Conservation (phyloP, 1,140 invertebrate species). For the Penaeus vannamei region DNA sequence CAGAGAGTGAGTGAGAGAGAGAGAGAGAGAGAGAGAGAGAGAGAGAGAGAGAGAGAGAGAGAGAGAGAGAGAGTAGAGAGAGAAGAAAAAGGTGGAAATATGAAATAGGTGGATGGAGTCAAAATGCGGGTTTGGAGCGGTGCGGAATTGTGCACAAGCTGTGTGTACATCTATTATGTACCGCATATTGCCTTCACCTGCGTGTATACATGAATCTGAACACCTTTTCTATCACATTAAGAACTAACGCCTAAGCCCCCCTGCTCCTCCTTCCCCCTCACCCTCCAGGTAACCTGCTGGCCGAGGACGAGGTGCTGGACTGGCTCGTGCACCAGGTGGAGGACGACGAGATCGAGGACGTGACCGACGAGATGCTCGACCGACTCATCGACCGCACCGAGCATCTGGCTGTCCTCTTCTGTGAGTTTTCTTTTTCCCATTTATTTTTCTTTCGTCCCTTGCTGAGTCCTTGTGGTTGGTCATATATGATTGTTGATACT, state of each 20-base stretch:
- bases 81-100: too few species aligned
- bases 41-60: too few species aligned
- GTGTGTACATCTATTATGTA: too few species aligned
- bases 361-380: conserved; percentile 94
- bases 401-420: conserved; percentile 91
- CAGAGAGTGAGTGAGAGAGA: too few species aligned
- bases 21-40: too few species aligned
- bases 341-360: conserved; percentile 95
- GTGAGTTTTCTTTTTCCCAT: conserved; percentile 76
- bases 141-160: too few species aligned
- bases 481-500: too few species aligned
- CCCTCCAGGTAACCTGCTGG: conserved; percentile 84
- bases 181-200: too few species aligned
- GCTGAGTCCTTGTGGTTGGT: too few species aligned
- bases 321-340: conserved; percentile 89
- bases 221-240: neutral
- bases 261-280: neutral
- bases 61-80: too few species aligned
- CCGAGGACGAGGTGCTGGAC: conserved; percentile 91
- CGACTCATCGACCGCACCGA: conserved; percentile 89
- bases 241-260: neutral
- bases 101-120: too few species aligned
- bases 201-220: neutral
- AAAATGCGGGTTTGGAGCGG: too few species aligned
- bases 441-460: neutral